Evolutionary conservation across 2,113 vertebrate genomes (phyloP), one percentile per base, ranked within the genome.

Genomic region (Pygathrix nemaeus): DNA sequence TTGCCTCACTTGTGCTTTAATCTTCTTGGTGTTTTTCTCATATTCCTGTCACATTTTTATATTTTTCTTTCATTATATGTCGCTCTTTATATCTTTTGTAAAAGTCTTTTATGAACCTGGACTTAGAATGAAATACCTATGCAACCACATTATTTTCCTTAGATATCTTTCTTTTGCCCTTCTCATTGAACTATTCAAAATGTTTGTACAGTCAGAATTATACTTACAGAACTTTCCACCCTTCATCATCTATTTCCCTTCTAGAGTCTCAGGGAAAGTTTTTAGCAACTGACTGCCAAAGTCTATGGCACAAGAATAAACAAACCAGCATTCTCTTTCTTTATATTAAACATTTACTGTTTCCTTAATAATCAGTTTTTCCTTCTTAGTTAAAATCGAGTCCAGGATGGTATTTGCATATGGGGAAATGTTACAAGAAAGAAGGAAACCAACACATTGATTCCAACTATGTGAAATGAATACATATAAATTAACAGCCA

Each of bases 141-240:
- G 38, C 72, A 96, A 88, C 78, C 17, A 59, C 40, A 75, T 91
- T 93, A 82, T 93, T 97, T 96, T 86, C 50, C 35, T 97, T 86
- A 92, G 79, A 96, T 86, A 79, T 89, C 45, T 96, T 92, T 30
- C 25, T 94, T 95, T 97, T 95, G 40, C 73, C n/a, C 92, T 97
- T 95, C 61, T 91, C 79, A 90, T 45, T 96, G 97, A 98, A 95
- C 68, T 96, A 92, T 83, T 93, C 61, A 94, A 95, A 96, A 86
- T 32, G 88, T 88, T 92, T 92, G 43, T 94, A 80, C 6, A 93
- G n/a, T 68, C 84, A 88, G 40, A 93, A 82, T 94, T 96, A 80
- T 38, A 96, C 96, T 94, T 96, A 89, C 64, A 96, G 73, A 89
- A 93, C n/a, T 83, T 86, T 91, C 48, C 2, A 52, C 6, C 16